A percentile compares a stretch with the other conserved stretches of the same genome.
Evolutionary conservation across 2,113 vertebrate species (phyloP).

Genomic region (Carettochelys insculpta): DNA sequence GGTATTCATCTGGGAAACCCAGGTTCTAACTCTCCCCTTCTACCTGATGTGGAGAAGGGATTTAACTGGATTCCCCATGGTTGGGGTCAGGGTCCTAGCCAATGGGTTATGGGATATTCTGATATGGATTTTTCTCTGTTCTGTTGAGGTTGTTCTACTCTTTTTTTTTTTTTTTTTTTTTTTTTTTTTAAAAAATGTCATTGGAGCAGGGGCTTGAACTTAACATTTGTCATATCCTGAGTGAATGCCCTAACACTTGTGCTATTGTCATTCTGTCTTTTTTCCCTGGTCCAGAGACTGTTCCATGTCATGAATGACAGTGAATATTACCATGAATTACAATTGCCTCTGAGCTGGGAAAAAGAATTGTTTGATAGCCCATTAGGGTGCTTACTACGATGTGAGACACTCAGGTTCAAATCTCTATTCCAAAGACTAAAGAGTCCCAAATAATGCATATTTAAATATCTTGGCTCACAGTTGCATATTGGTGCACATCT

Average conservation of each 20-base stretch:
- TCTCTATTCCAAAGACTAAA: not conserved
- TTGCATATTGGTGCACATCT: not conserved
- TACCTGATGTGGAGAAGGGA: not conserved
- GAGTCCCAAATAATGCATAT: not conserved
- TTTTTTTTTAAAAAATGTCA: not conserved
- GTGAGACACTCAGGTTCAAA: not conserved
- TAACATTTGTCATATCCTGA: not conserved
- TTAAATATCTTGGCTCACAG: not conserved
- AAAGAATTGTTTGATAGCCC: not conserved
- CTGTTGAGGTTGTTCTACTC: not conserved
- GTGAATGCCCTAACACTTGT: no score
- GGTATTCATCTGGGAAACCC: not conserved
- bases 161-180: no score
- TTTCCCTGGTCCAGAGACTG: no score
- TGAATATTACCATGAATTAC: not conserved
- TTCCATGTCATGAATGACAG: not conserved
- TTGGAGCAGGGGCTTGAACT: not conserved
- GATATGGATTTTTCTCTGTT: not conserved
- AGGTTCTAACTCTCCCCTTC: not conserved
- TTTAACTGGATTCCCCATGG: not conserved
- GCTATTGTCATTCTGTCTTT: no score
- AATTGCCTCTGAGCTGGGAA: not conserved
- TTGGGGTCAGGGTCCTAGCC: not conserved
- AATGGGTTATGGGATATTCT: not conserved
- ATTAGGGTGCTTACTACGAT: not conserved